A percentile compares a stretch with the other conserved stretches of the same genome.
Conservation (phyloP, 2,888 invertebrate species). For the Agrotis clavis region DNA sequence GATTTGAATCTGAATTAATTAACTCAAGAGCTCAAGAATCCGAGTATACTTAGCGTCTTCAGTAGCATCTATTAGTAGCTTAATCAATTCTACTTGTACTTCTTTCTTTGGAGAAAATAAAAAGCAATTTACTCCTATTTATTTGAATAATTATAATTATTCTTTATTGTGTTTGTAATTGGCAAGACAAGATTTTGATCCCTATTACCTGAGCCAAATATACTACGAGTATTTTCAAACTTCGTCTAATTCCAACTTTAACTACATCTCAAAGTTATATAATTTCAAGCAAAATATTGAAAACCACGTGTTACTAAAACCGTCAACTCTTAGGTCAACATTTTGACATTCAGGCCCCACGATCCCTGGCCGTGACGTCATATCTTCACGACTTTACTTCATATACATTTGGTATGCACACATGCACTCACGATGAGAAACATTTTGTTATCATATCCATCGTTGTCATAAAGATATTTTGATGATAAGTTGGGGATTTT, state of each 20-base stretch:
- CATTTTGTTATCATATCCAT: slow-evolving; percentile 55
- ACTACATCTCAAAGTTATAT: background rate
- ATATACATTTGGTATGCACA: slow-evolving; percentile 33
- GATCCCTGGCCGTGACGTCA: slow-evolving; percentile 42
- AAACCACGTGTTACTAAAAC: slow-evolving; percentile 17
- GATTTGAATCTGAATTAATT: too few relatives aligned
- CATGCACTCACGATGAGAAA: slow-evolving; percentile 51
- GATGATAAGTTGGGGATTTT: slow-evolving; percentile 26
- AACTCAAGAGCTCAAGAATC: too few relatives aligned
- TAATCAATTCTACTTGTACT: background rate
- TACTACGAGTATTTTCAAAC: background rate
- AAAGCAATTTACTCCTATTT: too few relatives aligned
- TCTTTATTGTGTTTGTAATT: too few relatives aligned
- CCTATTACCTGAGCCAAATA: too few relatives aligned
- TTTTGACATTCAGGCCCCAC: slow-evolving; percentile 35
- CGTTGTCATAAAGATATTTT: slow-evolving; percentile 61
- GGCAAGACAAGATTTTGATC: too few relatives aligned
- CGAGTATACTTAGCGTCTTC: background rate
- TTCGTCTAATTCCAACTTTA: too few relatives aligned
- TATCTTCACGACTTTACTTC: slow-evolving; percentile 38
- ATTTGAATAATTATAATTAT: background rate
- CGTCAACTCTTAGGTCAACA: slow-evolving; percentile 32
- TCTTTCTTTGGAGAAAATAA: too few relatives aligned
- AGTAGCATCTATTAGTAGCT: background rate
- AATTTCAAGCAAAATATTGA: slow-evolving; percentile 31